Conservation (phyloP, 2,797 vertebrate species). For the Leontopithecus rosalia region DNA sequence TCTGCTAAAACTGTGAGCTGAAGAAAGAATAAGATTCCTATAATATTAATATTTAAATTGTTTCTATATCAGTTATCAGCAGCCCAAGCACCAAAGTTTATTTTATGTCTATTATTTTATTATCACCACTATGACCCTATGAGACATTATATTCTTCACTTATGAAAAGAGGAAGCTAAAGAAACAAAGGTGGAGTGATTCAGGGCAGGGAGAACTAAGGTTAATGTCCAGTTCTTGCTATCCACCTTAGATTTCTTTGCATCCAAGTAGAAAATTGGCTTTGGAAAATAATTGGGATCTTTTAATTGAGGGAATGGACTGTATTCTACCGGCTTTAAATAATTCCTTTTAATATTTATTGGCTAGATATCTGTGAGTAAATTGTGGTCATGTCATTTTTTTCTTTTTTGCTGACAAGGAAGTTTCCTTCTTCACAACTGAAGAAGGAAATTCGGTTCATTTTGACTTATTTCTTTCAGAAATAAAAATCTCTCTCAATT, state of each 20-base stretch:
- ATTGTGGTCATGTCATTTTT: not conserved
- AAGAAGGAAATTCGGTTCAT: constrained; percentile 21
- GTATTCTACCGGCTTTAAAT: constrained; percentile 58
- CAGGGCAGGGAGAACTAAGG: not conserved
- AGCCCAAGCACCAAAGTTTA: not conserved
- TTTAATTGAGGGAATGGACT: constrained; percentile 54
- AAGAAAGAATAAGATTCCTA: constrained; percentile 60
- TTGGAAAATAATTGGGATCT: constrained; percentile 47
- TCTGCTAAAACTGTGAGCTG: constrained; percentile 72
- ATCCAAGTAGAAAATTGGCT: not conserved
- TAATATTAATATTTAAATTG: not conserved
- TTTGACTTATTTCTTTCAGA: constrained; percentile 57
- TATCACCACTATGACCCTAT: not conserved
- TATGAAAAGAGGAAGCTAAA: not conserved
- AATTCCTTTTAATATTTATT: constrained; percentile 57
- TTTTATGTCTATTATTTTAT: not conserved
- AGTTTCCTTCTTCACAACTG: constrained; percentile 48
- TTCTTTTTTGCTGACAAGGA: constrained; percentile 38
- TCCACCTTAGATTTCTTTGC: not conserved
- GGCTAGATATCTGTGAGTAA: constrained; percentile 32
- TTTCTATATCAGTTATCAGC: not conserved
- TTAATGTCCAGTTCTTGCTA: not conserved
- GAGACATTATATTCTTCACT: not conserved
- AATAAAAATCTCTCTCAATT: not conserved
- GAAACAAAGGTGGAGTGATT: not conserved